Percentiles rank a stretch among this genome's conserved stretches.
Conservation (phyloP, 2,113 vertebrate genomes). For the Limanda limanda region DNA sequence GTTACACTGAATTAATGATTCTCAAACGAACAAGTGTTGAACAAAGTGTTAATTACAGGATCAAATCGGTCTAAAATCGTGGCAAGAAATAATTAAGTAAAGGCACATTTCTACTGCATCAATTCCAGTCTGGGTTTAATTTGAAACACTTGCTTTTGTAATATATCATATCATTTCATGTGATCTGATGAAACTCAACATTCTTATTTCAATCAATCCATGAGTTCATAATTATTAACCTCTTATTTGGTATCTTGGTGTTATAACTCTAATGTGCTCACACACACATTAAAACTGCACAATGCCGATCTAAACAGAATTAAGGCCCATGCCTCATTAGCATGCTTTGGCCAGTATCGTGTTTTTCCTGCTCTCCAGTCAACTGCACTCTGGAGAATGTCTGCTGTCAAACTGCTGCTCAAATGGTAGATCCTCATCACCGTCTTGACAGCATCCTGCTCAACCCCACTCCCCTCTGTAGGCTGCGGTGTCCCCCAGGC, state of each 20-base stretch:
- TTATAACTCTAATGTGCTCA: background rate
- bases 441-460: conserved; percentile 38
- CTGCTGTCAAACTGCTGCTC: conserved; percentile 44
- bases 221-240: too few relatives aligned
- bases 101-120: too few relatives aligned
- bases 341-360: conserved; percentile 29
- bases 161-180: background rate
- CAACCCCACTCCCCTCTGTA: background rate
- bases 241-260: background rate
- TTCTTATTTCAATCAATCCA: background rate
- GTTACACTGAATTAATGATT: too few relatives aligned
- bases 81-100: too few relatives aligned
- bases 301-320: conserved; percentile 24
- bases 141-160: background rate
- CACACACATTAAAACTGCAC: background rate
- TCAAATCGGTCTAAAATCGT: too few relatives aligned
- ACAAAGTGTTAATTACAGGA: too few relatives aligned
- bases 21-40: too few relatives aligned
- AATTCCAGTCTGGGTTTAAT: background rate
- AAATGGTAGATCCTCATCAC: conserved; percentile 2
- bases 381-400: conserved; percentile 32
- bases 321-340: conserved; percentile 32
- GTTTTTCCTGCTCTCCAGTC: conserved; percentile 34
- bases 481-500: too few relatives aligned
- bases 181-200: background rate